Evolutionary conservation across 2,797 vertebrate genomes (phyloP), one percentile per base, ranked within the genome.

Genomic region (Sebastes melanostomus): DNA sequence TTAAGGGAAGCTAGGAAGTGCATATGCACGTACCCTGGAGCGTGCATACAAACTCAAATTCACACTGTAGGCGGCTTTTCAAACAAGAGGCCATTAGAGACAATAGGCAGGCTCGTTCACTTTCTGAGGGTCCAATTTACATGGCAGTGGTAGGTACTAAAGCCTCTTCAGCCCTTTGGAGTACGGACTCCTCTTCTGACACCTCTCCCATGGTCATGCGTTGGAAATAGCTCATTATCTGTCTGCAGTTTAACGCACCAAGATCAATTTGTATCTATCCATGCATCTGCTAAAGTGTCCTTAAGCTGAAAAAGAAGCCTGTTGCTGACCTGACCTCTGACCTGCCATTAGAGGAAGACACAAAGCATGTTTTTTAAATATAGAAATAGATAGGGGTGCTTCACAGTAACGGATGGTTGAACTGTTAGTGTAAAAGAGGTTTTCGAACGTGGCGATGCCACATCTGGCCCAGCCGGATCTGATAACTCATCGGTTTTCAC

Each of bases 81-180:
- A 77, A 93, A 93, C 83, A 90, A 94, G 92, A 89, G 92, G 90
- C 91, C 88, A 90, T 95, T 93, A 90, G 88, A 91, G 86, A 90
- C 94, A 94, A 95, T 93, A 78, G 93, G 77, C 66, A 34, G 65
- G 84, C 86, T 93, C 86, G 55, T 94, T 95, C 90, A 90, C 86
- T 92, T 91, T 93, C 82, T 82, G 82, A 93, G 88, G 87, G 89
- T 77, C 86, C 90, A 92, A 93, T 93, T 95, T 92, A 89, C 92
- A 93, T 78, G 78, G 87, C 82, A 81, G 86, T 89, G 91, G 78
- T 65, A 93, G 92, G 86, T 90, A 92, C 88, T 91, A 91, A 92
- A 93, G 81, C 81, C 88, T 83, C 75, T 91, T 81, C 66, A 90
- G 78, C 14, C 66, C 72, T 80, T 72, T 71, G 75, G 86, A 91